Conservation (phyloP, 2,797 vertebrate genomes). For the Anableps anableps region DNA sequence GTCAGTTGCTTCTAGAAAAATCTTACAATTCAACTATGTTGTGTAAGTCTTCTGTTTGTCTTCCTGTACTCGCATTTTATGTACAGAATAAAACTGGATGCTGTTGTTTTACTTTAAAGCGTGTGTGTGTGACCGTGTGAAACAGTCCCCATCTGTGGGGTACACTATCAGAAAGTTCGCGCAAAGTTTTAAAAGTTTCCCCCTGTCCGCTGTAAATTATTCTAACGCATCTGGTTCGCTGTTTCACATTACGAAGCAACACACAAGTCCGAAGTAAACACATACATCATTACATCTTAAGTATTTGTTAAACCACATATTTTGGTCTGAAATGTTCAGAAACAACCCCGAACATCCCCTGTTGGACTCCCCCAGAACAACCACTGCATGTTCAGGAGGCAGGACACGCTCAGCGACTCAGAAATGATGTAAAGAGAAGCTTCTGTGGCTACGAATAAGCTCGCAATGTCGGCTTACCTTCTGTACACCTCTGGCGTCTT, state of each 20-base stretch:
- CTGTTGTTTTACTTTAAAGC: accelerated
- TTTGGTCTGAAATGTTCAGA: neutral
- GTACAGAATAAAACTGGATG: neutral
- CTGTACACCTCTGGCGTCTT: neutral
- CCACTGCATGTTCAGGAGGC: slow-evolving; percentile 50
- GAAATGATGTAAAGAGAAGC: neutral
- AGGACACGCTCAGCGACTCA: neutral
- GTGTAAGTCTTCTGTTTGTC: neutral
- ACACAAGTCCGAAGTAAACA: slow-evolving; percentile 12
- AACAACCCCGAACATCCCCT: slow-evolving; percentile 2
- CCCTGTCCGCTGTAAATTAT: neutral
- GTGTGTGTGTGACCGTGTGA: neutral
- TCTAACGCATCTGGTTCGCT: neutral
- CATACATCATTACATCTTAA: neutral
- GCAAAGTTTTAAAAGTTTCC: slow-evolving; percentile 58
- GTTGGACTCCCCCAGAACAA: slow-evolving; percentile 38
- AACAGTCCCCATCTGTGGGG: neutral
- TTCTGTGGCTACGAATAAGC: no score
- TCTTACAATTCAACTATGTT: slow-evolving; percentile 1
- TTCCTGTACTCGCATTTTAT: no score
- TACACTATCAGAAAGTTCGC: slow-evolving; percentile 30
- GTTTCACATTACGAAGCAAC: neutral
- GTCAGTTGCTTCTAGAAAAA: slow-evolving; percentile 69
- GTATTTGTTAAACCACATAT: no score
- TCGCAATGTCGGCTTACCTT: slow-evolving; percentile 51